These are phyloP conservation scores for Sylvilagus floridanus DNA, from an alignment of 2,797 vertebrate genomes.

Conservation along the genomic window DNA sequence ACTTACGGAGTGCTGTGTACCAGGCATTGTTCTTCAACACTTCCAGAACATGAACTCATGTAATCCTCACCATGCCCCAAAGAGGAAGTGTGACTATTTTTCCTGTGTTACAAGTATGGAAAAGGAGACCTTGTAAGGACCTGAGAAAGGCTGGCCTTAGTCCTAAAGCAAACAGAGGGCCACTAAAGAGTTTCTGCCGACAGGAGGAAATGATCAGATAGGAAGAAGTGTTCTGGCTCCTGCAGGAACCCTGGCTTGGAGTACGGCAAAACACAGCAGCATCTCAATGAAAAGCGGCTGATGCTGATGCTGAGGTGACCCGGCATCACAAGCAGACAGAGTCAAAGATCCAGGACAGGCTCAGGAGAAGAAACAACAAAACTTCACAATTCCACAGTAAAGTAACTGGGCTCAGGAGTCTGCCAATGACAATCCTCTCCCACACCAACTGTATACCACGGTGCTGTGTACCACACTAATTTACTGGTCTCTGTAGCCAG, in stretches of 20 bases:
- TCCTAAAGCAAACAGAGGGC: slow-evolving; percentile 62
- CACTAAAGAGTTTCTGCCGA: slow-evolving; percentile 37
- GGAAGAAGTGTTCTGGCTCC: slow-evolving; percentile 13
- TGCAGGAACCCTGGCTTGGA: background rate
- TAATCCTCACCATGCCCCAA: background rate
- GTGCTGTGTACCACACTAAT: too few relatives aligned
- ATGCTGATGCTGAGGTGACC: background rate
- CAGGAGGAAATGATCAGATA: background rate
- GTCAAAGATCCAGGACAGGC: background rate
- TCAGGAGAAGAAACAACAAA: background rate
- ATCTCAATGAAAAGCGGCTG: background rate
- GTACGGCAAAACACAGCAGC: background rate
- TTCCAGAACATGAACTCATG: background rate
- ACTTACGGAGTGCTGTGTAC: background rate
- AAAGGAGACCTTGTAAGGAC: background rate
- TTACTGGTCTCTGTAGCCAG: too few relatives aligned
- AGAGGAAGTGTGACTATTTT: background rate
- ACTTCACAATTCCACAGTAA: background rate
- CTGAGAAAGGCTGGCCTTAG: background rate
- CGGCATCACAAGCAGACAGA: background rate
- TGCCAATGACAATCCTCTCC: background rate
- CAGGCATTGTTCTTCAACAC: background rate
- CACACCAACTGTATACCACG: background rate
- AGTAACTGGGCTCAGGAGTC: background rate
- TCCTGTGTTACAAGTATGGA: slow-evolving; percentile 25